phyloP scores from a whole-genome alignment of 2,113 vertebrate species.

The Ia io region DNA sequence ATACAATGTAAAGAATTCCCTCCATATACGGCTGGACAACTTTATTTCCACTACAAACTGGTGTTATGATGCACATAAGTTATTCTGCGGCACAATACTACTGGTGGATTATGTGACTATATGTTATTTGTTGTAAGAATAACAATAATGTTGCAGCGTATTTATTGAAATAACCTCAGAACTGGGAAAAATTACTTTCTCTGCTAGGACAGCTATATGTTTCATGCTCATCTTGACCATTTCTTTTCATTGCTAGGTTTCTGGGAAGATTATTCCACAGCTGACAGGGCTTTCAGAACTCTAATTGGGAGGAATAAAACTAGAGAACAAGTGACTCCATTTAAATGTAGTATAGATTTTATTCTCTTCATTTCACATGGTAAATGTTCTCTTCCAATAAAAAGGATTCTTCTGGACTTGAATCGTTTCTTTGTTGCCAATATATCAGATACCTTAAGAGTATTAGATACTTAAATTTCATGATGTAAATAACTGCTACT shows the following conservation, averaged over 20 bases:
- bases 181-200: not conserved
- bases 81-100: not conserved
- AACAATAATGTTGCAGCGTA: not conserved
- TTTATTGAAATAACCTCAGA: not conserved
- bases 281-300: conserved; percentile 13
- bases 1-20: conserved; percentile 45
- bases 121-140: conserved; percentile 43
- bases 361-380: not conserved
- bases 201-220: not conserved
- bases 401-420: not conserved
- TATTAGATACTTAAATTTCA: not conserved
- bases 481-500: not conserved
- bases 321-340: not conserved
- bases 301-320: conserved; percentile 27
- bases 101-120: not conserved
- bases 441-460: not conserved
- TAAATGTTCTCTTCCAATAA: not conserved
- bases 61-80: conserved; percentile 33
- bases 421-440: not conserved
- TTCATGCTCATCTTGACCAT: not conserved
- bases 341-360: not conserved
- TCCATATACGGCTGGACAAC: not conserved
- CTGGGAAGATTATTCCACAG: not conserved
- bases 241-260: not conserved
- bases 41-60: conserved; percentile 53